These are phyloP conservation scores for Hirtodrosophila trivittata DNA, from an alignment of 2,888 invertebrate species.

Conservation along the genomic window DNA sequence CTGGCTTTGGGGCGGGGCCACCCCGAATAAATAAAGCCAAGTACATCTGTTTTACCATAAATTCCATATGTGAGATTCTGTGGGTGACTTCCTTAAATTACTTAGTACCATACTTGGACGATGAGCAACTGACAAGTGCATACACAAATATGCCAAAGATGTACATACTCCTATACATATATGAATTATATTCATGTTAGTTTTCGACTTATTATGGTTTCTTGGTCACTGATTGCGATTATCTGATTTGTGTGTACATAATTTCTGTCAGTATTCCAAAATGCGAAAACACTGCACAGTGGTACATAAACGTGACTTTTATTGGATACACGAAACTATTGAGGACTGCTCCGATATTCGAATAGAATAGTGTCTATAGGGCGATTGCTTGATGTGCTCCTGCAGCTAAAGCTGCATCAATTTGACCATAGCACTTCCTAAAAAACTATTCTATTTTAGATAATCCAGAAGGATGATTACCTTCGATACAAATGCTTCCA, in stretches of 20 bases:
- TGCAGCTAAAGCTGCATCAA: too few relatives aligned
- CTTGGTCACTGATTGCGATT: constrained; percentile 30
- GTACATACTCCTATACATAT: neutral
- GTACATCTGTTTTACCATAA: constrained; percentile 78
- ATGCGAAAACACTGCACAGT: neutral
- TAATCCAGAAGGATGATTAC: too few relatives aligned
- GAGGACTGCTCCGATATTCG: too few relatives aligned
- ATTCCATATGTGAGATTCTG: constrained; percentile 49
- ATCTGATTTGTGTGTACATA: constrained; percentile 18
- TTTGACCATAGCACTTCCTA: too few relatives aligned
- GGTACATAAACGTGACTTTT: neutral
- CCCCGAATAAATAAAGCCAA: constrained; percentile 70
- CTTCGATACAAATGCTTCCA: too few relatives aligned
- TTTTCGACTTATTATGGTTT: constrained; percentile 9
- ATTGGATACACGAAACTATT: too few relatives aligned
- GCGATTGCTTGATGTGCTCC: too few relatives aligned
- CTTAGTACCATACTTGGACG: constrained; percentile 25
- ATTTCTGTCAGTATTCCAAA: constrained; percentile 5
- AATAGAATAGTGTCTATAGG: too few relatives aligned
- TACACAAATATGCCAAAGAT: neutral
- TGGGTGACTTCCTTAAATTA: constrained; percentile 50
- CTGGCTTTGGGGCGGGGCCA: constrained; percentile 8
- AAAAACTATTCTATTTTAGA: too few relatives aligned
- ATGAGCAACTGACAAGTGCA: constrained; percentile 3
- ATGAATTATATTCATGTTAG: constrained; percentile 16